These are phyloP conservation scores for Rhinatrema bivittatum DNA, from an alignment of 2,797 vertebrate species.

Conservation along the genomic window DNA sequence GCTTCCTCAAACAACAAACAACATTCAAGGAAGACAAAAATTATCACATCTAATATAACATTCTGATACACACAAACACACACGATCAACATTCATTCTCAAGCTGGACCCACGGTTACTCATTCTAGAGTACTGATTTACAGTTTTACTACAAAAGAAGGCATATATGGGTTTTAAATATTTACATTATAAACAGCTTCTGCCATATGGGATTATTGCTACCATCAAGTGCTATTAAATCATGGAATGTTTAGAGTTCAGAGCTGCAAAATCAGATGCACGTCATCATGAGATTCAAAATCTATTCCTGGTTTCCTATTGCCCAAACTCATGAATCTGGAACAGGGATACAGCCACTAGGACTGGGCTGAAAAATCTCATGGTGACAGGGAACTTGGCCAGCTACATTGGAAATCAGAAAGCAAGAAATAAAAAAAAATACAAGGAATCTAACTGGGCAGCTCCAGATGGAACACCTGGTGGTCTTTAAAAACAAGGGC, in stretches of 20 bases:
- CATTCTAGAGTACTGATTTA: conserved; percentile 33
- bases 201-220: conserved; percentile 24
- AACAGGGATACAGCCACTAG: no score
- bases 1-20: conserved; percentile 27
- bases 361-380: no score
- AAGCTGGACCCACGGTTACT: conserved; percentile 30
- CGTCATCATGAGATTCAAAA: no score
- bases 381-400: no score
- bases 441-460: conserved; percentile 28
- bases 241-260: conserved; percentile 48
- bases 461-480: conserved; percentile 23
- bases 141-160: conserved; percentile 38
- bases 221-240: conserved; percentile 32
- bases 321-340: no score
- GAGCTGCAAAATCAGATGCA: no score
- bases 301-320: no score
- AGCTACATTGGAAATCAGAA: no score
- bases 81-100: conserved; percentile 26
- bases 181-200: conserved; percentile 54
- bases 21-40: conserved; percentile 34
- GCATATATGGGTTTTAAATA: conserved; percentile 23
- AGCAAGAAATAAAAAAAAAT: no score
- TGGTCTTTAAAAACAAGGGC: conserved; percentile 16
- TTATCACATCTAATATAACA: conserved; percentile 48
- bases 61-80: conserved; percentile 26